Conservation (phyloP, 2,888 invertebrate genomes). For the Scaptomyza cyrtandrae region DNA sequence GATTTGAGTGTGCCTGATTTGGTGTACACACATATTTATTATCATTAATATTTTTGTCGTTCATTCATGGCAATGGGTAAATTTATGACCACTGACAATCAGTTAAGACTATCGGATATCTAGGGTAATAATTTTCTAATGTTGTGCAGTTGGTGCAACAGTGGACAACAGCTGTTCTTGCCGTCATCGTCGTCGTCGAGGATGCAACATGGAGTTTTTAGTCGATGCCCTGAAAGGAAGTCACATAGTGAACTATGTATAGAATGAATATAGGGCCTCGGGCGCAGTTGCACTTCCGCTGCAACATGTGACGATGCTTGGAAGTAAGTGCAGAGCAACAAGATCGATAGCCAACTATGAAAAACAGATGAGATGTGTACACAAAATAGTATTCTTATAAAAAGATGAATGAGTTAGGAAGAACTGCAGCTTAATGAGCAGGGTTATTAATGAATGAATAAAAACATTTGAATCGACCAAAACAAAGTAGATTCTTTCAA, state of each 20-base stretch:
- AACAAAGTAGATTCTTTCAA: neutral
- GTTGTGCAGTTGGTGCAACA: constrained; percentile 40
- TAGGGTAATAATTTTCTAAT: constrained; percentile 80
- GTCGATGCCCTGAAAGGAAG: constrained; percentile 45
- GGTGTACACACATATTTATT: constrained; percentile 54
- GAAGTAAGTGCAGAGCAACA: constrained; percentile 39
- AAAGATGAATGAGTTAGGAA: constrained; percentile 13
- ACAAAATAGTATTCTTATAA: constrained; percentile 5
- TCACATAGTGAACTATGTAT: constrained; percentile 14
- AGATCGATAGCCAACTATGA: constrained; percentile 47
- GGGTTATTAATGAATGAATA: constrained; percentile 4
- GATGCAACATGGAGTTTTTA: constrained; percentile 68
- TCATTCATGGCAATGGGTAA: constrained; percentile 43
- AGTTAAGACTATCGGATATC: constrained; percentile 80
- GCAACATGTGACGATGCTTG: constrained; percentile 42
- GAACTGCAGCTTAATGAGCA: constrained; percentile 11
- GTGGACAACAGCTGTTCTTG: constrained; percentile 58
- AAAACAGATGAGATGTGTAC: constrained; percentile 23
- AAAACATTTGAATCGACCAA: constrained; percentile 9
- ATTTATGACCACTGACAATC: constrained; percentile 76
- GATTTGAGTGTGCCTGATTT: constrained; percentile 61
- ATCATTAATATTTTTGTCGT: constrained; percentile 69
- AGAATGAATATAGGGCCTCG: constrained; percentile 30
- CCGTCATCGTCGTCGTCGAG: constrained; percentile 41
- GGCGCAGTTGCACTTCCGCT: constrained; percentile 45